Conservation (phyloP, 2,113 vertebrate species). For the Gymnarchus niloticus region DNA sequence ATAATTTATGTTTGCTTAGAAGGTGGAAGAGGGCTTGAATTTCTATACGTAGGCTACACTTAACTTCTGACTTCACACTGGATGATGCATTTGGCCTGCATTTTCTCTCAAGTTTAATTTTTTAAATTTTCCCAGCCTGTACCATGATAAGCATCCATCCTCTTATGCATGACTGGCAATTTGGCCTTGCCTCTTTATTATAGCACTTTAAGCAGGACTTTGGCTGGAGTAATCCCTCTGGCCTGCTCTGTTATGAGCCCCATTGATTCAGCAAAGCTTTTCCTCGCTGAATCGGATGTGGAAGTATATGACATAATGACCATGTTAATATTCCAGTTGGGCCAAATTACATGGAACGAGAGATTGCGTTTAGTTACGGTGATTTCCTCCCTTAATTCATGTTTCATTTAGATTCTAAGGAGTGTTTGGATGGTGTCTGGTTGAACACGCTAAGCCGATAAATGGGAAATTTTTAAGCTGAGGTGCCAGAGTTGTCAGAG, state of each 20-base stretch:
- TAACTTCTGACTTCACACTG: background rate
- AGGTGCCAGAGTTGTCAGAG: slow-evolving; percentile 21
- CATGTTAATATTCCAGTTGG: slow-evolving; percentile 30
- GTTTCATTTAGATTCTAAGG: slow-evolving; percentile 7
- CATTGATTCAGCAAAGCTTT: background rate
- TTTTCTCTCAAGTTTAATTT: slow-evolving; percentile 18
- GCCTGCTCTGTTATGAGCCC: background rate
- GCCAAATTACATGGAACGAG: slow-evolving; percentile 12
- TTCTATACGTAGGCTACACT: background rate
- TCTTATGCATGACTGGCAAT: background rate
- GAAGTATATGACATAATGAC: slow-evolving; percentile 22
- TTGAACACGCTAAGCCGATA: slow-evolving; percentile 20
- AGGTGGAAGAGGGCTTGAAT: background rate
- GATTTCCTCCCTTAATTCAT: slow-evolving; percentile 21
- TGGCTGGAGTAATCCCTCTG: background rate
- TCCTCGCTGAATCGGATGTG: background rate
- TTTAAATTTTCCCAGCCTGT: slow-evolving; percentile 26
- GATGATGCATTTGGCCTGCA: background rate
- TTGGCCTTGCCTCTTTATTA: slow-evolving; percentile 15
- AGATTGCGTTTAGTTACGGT: slow-evolving; percentile 7
- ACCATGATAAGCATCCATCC: background rate
- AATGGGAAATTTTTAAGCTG: slow-evolving; percentile 25
- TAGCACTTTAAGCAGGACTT: slow-evolving; percentile 15
- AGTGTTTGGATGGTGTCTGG: background rate
- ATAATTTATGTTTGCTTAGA: background rate